phyloP scores from a whole-genome alignment of 2,797 vertebrate species.

The Somateria mollissima region DNA sequence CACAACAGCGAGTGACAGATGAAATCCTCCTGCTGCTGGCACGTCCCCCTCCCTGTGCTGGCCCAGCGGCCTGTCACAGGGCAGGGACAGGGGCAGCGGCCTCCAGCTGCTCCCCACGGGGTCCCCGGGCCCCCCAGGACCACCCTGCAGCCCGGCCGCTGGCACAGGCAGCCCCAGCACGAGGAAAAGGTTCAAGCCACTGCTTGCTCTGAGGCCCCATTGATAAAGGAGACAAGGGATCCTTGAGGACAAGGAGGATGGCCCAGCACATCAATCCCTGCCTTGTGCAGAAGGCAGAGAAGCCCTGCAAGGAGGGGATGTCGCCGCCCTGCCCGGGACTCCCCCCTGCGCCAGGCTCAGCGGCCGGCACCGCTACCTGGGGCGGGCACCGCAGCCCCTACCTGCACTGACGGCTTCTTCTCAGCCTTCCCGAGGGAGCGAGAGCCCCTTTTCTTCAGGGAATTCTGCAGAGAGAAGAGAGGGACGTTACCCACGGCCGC shows the following conservation, averaged over 20 bases:
- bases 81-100: background rate
- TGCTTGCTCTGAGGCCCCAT: background rate
- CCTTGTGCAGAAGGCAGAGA: slow-evolving; percentile 11
- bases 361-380: background rate
- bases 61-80: background rate
- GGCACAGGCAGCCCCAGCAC: background rate
- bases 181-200: slow-evolving; percentile 30
- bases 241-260: slow-evolving; percentile 2
- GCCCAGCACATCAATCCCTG: slow-evolving; percentile 21
- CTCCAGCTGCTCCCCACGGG: background rate
- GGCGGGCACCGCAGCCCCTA: slow-evolving; percentile 36
- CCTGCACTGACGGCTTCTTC: slow-evolving; percentile 91
- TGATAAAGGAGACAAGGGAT: slow-evolving; percentile 48
- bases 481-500: fast-evolving
- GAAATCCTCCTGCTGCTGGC: background rate
- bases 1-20: slow-evolving; percentile 56
- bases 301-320: background rate
- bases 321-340: background rate
- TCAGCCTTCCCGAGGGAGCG: slow-evolving; percentile 91
- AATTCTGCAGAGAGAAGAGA: slow-evolving; percentile 83
- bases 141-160: background rate
- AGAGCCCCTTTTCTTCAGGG: slow-evolving; percentile 91
- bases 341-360: background rate
- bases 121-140: background rate
- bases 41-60: background rate